Conservation (phyloP, 2,888 invertebrate genomes). For the Melinaea marsaeus region DNA sequence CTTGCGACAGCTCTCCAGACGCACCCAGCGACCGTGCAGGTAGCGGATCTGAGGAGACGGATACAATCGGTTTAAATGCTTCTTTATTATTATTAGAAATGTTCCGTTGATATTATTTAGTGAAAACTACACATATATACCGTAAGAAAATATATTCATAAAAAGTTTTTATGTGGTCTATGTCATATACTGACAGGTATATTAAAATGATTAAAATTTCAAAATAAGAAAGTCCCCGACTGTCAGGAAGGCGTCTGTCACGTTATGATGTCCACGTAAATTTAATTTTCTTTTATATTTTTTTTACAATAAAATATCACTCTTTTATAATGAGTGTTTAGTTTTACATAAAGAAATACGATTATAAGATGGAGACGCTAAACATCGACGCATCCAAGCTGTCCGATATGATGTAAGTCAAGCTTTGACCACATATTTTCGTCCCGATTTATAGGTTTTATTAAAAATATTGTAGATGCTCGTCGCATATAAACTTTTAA, state of each 20-base stretch:
- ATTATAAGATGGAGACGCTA: slow-evolving; percentile 48
- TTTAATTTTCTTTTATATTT: slow-evolving; percentile 15
- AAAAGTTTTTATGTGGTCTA: too few species aligned
- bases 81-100: too few species aligned
- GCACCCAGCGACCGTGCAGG: slow-evolving; percentile 79
- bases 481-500: too few species aligned
- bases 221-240: neutral
- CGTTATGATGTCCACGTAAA: slow-evolving; percentile 23
- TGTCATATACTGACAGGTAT: too few species aligned
- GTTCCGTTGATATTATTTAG: too few species aligned
- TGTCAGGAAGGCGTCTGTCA: slow-evolving; percentile 12
- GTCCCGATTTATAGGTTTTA: neutral
- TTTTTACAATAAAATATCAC: slow-evolving; percentile 20
- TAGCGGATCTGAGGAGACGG: slow-evolving; percentile 56
- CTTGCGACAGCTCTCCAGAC: slow-evolving; percentile 91
- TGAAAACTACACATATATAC: too few species aligned
- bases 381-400: slow-evolving; percentile 51
- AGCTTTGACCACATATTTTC: neutral
- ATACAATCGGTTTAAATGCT: neutral
- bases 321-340: slow-evolving; percentile 31
- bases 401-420: slow-evolving; percentile 65
- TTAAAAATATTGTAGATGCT: too few species aligned
- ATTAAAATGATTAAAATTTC: too few species aligned
- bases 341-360: slow-evolving; percentile 5
- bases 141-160: too few species aligned